A percentile compares a stretch with the other conserved stretches of the same genome.
Evolutionary conservation across 1,140 invertebrate species (phyloP).

Genomic region (Drosophila fuyamai): DNA sequence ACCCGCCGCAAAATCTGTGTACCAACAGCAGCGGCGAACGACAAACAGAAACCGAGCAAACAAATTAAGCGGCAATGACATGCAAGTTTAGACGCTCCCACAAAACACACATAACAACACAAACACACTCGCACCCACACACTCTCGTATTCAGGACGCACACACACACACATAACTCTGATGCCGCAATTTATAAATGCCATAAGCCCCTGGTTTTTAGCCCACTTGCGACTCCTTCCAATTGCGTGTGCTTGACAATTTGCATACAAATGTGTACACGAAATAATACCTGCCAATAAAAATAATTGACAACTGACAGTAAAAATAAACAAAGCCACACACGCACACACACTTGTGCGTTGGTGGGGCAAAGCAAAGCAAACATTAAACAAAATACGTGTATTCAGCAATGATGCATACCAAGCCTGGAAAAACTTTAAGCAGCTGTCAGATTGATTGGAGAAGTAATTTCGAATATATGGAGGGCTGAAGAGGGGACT

Average conservation of each 20-base stretch:
- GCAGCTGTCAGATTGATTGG: slow-evolving; percentile 75
- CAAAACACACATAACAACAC: slow-evolving; percentile 27
- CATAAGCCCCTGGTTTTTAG: slow-evolving; percentile 31
- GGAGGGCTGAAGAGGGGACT: slow-evolving; percentile 1
- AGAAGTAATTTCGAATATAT: slow-evolving; percentile 31
- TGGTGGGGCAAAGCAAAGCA: slow-evolving; percentile 32
- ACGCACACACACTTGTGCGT: slow-evolving; percentile 27
- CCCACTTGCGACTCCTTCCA: slow-evolving; percentile 17
- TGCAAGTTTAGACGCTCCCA: slow-evolving; percentile 71
- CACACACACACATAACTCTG: slow-evolving; percentile 18
- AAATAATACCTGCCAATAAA: slow-evolving; percentile 82
- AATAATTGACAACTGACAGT: slow-evolving; percentile 82
- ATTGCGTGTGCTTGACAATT: slow-evolving; percentile 70
- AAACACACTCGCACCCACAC: slow-evolving; percentile 8
- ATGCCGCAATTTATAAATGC: slow-evolving; percentile 59
- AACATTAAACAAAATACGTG: slow-evolving; percentile 72
- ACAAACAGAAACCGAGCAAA: slow-evolving; percentile 74
- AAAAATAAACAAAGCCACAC: slow-evolving; percentile 65
- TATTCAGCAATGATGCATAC: slow-evolving; percentile 18
- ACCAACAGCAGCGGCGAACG: slow-evolving; percentile 38
- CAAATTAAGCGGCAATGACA: slow-evolving; percentile 80
- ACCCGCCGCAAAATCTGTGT: slow-evolving; percentile 74
- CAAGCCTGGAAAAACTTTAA: slow-evolving; percentile 64
- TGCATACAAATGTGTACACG: slow-evolving; percentile 77
- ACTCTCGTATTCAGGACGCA: slow-evolving; percentile 8